These are phyloP conservation scores for Staurois parvus DNA, from an alignment of 2,797 vertebrate species.

Conservation along the genomic window DNA sequence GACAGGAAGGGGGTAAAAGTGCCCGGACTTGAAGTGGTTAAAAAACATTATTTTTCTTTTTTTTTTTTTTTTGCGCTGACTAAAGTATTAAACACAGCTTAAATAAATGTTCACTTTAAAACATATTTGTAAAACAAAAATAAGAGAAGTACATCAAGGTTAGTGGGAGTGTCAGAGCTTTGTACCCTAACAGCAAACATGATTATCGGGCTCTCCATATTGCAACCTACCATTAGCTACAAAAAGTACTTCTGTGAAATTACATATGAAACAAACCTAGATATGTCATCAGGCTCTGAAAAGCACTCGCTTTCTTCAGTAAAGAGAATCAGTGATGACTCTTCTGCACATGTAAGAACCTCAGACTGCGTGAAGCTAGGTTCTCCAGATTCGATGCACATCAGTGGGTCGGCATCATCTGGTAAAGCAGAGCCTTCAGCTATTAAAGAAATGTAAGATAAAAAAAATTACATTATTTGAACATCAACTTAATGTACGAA, in stretches of 20 bases:
- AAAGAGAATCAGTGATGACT: slow-evolving; percentile 4
- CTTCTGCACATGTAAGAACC: not conserved
- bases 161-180: no score
- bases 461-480: not conserved
- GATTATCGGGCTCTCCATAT: no score
- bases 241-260: not conserved
- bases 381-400: not conserved
- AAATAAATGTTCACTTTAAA: no score
- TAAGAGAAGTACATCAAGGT: no score
- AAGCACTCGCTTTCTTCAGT: slow-evolving; percentile 18
- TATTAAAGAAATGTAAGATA: not conserved
- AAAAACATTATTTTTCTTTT: no score
- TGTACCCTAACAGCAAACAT: not conserved
- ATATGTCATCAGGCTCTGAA: slow-evolving; percentile 14
- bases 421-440: not conserved
- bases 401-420: not conserved
- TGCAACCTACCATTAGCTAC: not conserved
- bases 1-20: no score
- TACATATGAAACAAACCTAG: not conserved
- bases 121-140: no score
- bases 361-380: not conserved
- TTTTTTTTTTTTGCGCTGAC: no score
- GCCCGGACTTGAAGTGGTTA: no score
- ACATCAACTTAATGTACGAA: not conserved
- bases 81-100: no score